Evolutionary conservation across 2,888 invertebrate genomes (phyloP).

Genomic region (Drosophila nr. perissopoda): DNA sequence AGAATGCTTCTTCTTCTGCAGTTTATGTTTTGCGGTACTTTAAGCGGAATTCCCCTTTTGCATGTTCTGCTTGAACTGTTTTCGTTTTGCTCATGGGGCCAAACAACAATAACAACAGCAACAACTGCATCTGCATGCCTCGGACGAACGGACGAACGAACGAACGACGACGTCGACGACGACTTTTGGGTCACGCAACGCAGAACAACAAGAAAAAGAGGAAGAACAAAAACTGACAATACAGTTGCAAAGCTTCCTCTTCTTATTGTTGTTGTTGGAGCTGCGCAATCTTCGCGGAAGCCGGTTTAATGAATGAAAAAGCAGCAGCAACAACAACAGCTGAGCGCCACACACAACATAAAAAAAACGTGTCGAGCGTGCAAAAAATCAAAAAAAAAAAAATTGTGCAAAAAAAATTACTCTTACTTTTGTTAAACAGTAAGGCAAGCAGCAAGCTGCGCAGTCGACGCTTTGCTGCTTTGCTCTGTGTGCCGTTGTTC

Average conservation of each 20-base stretch:
- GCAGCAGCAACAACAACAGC: slow-evolving; percentile 72
- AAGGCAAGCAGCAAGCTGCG: slow-evolving; percentile 39
- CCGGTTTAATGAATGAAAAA: slow-evolving; percentile 80
- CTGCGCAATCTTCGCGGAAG: slow-evolving; percentile 68
- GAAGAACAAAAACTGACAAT: slow-evolving; percentile 40
- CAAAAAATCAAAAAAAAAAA: slow-evolving; percentile 53
- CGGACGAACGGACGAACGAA: background rate
- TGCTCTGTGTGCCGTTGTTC: slow-evolving; percentile 52
- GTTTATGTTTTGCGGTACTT: slow-evolving; percentile 59
- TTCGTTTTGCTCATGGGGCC: slow-evolving; percentile 45
- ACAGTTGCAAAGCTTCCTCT: slow-evolving; percentile 23
- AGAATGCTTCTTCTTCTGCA: slow-evolving; percentile 22
- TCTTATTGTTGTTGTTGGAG: slow-evolving; percentile 29
- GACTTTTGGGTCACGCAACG: slow-evolving; percentile 72
- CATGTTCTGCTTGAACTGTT: slow-evolving; percentile 66
- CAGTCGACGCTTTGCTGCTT: slow-evolving; percentile 40
- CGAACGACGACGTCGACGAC: slow-evolving; percentile 2
- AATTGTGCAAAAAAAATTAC: slow-evolving; percentile 47
- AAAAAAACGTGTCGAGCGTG: slow-evolving; percentile 69
- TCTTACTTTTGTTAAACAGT: slow-evolving; percentile 74
- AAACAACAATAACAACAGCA: slow-evolving; percentile 7
- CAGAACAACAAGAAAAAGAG: slow-evolving; percentile 29
- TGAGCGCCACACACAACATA: slow-evolving; percentile 63
- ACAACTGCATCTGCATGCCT: slow-evolving; percentile 62
- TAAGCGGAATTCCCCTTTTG: slow-evolving; percentile 65